Conservation (phyloP, 2,113 vertebrate genomes). For the Psittacula cyanocephala region DNA sequence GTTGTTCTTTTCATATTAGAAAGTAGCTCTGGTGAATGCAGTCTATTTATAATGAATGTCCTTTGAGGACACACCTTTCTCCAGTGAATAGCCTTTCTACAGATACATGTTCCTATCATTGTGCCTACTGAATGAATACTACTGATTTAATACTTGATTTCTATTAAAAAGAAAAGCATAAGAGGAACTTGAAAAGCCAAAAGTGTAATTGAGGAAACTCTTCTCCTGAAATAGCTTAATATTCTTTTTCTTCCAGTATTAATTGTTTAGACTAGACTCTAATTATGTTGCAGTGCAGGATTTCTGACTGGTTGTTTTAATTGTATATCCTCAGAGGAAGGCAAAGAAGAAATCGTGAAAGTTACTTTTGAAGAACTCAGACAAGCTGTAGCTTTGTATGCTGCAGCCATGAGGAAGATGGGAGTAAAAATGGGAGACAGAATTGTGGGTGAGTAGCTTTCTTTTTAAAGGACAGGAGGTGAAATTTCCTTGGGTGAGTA, state of each 20-base stretch:
- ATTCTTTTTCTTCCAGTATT: neutral
- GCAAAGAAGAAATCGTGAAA: constrained; percentile 89
- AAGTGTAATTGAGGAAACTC: neutral
- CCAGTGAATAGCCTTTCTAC: neutral
- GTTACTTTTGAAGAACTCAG: constrained; percentile 90
- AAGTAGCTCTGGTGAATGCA: neutral
- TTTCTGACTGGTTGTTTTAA: neutral
- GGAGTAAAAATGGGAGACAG: constrained; percentile 87
- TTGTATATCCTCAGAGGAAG: constrained; percentile 82
- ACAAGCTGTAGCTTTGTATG: constrained; percentile 87
- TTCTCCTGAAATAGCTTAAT: neutral
- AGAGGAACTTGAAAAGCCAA: neutral
- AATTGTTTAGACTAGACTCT: neutral
- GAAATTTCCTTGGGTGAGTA: neutral
- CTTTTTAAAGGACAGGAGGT: neutral
- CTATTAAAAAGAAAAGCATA: neutral
- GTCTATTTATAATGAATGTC: rapidly evolving
- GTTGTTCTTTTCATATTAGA: neutral
- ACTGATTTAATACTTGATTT: neutral
- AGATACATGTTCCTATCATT: neutral
- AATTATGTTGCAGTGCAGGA: neutral
- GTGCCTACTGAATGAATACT: neutral
- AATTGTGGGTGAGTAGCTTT: constrained; percentile 86
- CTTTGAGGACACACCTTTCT: neutral
- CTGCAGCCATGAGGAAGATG: constrained; percentile 95